Evolutionary conservation across 2,888 invertebrate species (phyloP).

Genomic region (Heteromyza rotundicornis): DNA sequence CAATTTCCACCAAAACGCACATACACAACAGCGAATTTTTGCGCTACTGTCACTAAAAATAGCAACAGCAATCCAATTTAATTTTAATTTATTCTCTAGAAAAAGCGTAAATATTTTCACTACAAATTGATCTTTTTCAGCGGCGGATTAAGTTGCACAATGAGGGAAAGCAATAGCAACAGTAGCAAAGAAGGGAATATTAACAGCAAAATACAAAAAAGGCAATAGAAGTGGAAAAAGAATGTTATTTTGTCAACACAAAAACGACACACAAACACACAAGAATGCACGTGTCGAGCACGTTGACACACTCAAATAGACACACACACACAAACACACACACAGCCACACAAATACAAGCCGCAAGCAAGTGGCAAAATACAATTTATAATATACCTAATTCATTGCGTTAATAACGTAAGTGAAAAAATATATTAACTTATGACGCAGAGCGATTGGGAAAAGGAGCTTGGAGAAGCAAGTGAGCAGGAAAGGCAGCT

Average conservation of each 20-base stretch:
- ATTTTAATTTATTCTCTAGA: neutral
- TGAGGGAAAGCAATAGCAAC: too few relatives aligned
- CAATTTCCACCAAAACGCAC: too few relatives aligned
- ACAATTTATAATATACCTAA: neutral
- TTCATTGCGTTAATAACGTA: constrained; percentile 2
- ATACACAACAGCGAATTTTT: too few relatives aligned
- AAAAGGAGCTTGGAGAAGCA: neutral
- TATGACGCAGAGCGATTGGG: neutral
- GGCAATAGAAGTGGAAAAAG: too few relatives aligned
- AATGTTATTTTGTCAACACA: neutral
- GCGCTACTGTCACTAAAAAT: too few relatives aligned
- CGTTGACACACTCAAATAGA: neutral
- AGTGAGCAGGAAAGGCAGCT: neutral
- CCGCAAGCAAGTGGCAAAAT: neutral
- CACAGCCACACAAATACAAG: neutral
- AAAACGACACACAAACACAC: too few relatives aligned
- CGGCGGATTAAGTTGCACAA: constrained; percentile 3
- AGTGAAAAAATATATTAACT: constrained; percentile 7
- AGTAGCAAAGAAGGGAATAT: too few relatives aligned
- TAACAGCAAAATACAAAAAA: too few relatives aligned
- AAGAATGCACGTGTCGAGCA: too few relatives aligned
- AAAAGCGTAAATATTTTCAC: neutral
- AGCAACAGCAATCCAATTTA: neutral
- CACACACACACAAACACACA: neutral
- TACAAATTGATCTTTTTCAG: neutral